Percentiles rank a stretch among this genome's conserved stretches.
Conservation (phyloP, 2,113 vertebrate genomes). For the Dasyurus viverrinus region DNA sequence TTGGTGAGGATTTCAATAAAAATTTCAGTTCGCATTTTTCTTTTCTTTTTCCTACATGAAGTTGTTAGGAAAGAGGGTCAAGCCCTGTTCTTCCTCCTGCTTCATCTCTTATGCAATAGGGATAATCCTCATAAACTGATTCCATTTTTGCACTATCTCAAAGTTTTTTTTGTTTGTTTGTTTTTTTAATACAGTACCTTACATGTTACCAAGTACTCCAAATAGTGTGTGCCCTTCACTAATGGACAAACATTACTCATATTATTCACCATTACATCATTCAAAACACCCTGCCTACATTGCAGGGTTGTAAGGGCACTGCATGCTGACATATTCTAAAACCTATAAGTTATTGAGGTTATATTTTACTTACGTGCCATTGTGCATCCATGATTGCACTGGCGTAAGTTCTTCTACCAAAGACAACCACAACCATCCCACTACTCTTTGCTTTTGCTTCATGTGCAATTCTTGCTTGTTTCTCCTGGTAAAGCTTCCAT, state of each 20-base stretch:
- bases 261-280: not conserved
- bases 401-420: not conserved
- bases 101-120: not conserved
- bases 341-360: not conserved
- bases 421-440: not conserved
- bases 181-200: not conserved
- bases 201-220: not conserved
- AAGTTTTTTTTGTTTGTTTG: too few species aligned
- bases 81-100: not conserved
- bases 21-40: not conserved
- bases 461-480: not conserved
- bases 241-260: not conserved
- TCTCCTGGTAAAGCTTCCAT: not conserved
- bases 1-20: not conserved
- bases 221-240: not conserved
- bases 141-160: not conserved
- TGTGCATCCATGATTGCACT: not conserved
- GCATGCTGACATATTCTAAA: not conserved
- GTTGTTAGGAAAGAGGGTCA: fast-evolving
- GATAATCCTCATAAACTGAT: not conserved
- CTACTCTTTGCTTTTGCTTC: not conserved
- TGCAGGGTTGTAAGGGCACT: not conserved
- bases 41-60: not conserved
- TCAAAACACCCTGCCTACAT: not conserved
- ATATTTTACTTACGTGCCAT: not conserved